Base-by-base conservation (phyloP, 35 echinoderm and acorn worm species). In the Stichopus chloronotus region DNA sequence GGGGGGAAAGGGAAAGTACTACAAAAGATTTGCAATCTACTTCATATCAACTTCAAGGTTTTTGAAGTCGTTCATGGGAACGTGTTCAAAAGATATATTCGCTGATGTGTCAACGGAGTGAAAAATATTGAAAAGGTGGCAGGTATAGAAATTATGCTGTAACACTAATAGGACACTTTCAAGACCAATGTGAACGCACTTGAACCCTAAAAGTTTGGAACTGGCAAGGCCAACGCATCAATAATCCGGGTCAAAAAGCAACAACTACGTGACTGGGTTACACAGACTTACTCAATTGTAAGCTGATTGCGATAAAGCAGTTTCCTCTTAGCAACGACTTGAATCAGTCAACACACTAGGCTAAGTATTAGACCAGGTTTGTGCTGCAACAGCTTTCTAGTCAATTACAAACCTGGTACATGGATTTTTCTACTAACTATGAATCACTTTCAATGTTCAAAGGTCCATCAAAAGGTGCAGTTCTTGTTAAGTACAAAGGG, bases 31-130 rank as follows among this genome's bases (percentile, higher is more conserved):
- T 4, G 22, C 69, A 74, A 74, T 74, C 19, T n/a, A 14, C 22
- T 74, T 74, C 19, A n/a, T 6, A 74, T 74, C 69, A 74, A n/a
- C 82, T 85, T 8, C 82, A 85, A 85, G 82, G 82, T 8, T 58
- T 9, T 58, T 85, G 17, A 85, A 85, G 58, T 59, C 82, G 58
- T 56, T 22, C 19, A 56, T 57, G 7, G 19, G 56, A 85, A 85
- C 82, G 82, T 85, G 82, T n/a, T 84, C 52, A 19, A 85, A 85
- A 85, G n/a, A 53, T 53, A 19, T 7, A n/a, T 8, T 85, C 17
- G 16, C 5, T n/a, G 82, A 58, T 58, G 11, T 58, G 52, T 85
- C 82, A 85, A n/a, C 57, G 25, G 55, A 85, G 82, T 85, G 82
- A 25, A 85, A 85, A 85, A n/a, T 21, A 85, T 58, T 17, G 52